A percentile compares a stretch with the other conserved stretches of the same genome.
Conservation (phyloP, 2,888 invertebrate species). For the Drosophila trichaetosa region DNA sequence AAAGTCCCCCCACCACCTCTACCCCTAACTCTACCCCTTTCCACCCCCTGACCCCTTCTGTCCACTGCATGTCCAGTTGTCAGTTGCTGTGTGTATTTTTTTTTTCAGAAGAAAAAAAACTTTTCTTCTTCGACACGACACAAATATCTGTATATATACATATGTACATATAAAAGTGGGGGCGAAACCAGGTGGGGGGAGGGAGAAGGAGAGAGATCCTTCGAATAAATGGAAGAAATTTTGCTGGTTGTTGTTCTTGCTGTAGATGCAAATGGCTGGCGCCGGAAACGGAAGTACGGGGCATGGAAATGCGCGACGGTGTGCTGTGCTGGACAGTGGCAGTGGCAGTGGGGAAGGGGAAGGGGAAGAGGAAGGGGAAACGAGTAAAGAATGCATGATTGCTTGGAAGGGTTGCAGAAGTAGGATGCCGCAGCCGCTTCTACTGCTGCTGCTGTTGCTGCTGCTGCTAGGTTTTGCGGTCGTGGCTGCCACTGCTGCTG, state of each 20-base stretch:
- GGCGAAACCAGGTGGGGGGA: neutral
- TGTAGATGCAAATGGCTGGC: conserved; percentile 76
- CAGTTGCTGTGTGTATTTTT: conserved; percentile 47
- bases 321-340: conserved; percentile 2
- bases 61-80: conserved; percentile 62
- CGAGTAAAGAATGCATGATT: conserved; percentile 75
- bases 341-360: neutral
- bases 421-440: neutral
- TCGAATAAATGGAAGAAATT: conserved; percentile 75
- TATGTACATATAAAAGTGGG: conserved; percentile 9
- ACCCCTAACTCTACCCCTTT: neutral
- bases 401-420: conserved; percentile 55
- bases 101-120: conserved; percentile 51
- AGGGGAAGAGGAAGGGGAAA: conserved; percentile 13
- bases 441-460: conserved; percentile 39
- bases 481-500: conserved; percentile 17
- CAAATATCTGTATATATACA: conserved; percentile 36
- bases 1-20: neutral
- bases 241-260: conserved; percentile 22
- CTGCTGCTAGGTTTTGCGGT: conserved; percentile 22
- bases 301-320: conserved; percentile 22
- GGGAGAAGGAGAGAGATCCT: conserved; percentile 33
- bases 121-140: conserved; percentile 73
- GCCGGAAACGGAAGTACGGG: conserved; percentile 76
- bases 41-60: neutral